phyloP scores from a whole-genome alignment of 2,888 invertebrate species.

The Onchidella celtica region DNA sequence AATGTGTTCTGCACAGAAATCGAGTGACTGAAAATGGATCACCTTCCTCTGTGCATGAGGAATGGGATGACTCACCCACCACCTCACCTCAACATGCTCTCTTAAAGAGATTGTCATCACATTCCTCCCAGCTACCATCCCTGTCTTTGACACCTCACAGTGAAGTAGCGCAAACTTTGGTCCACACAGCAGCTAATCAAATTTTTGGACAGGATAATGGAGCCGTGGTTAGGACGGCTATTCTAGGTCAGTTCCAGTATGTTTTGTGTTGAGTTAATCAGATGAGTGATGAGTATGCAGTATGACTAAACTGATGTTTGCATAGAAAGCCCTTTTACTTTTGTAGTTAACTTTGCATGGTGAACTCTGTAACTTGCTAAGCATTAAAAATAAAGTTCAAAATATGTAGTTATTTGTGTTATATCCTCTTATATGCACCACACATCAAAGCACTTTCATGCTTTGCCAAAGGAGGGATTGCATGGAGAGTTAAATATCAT shows the following conservation, averaged over 20 bases:
- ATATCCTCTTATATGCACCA: no score
- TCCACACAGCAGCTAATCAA: slow-evolving; percentile 52
- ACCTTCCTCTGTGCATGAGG: not conserved
- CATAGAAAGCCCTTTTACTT: no score
- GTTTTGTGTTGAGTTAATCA: no score
- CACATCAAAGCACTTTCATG: no score
- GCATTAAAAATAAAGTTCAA: no score
- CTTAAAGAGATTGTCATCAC: slow-evolving; percentile 4
- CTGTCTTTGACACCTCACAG: slow-evolving; percentile 4
- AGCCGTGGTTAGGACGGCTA: slow-evolving; percentile 68
- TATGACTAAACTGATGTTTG: no score
- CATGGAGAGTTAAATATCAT: no score
- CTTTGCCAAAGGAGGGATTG: no score
- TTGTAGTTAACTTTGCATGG: no score
- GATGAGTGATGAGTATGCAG: no score
- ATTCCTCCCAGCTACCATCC: slow-evolving; percentile 18
- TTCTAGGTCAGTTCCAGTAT: slow-evolving; percentile 65
- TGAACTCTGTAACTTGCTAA: no score
- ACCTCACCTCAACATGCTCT: not conserved
- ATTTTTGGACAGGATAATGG: slow-evolving; percentile 71
- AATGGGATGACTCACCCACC: not conserved
- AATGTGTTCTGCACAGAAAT: slow-evolving; percentile 14
- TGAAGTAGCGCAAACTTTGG: slow-evolving; percentile 24
- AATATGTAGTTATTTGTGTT: no score
- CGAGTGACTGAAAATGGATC: slow-evolving; percentile 29